Evolutionary conservation across 2,113 vertebrate species (phyloP), one percentile per base, ranked within the genome.

Genomic region (Lophius piscatorius): DNA sequence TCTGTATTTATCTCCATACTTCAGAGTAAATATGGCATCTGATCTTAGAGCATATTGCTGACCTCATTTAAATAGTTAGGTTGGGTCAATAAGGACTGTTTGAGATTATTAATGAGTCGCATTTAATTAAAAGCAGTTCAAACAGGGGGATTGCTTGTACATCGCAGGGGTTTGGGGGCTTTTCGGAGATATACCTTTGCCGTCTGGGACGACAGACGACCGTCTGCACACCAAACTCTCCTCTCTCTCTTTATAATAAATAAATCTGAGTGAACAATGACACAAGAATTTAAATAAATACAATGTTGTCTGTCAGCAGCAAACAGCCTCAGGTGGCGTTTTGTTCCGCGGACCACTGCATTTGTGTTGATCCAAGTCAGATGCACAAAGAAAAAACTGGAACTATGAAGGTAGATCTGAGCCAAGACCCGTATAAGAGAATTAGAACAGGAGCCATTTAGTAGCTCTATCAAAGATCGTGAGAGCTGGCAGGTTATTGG

Each of bases 331-430:
- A 49, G 44, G 39, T 63, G 58, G 57, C 49, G 69, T 41, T 75
- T 71, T 70, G 68, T 82, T 76, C 74, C 71, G 76, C 71, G 74
- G 78, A 44, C 68, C 67, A 58, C 73, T 81, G 73, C 55, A 48
- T 38, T 82, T 80, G 54, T 63, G 24, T 67, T 9, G n/a, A 74
- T 69, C 70, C 31, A 33, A 41, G 63, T 74, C 59, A 68, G 63
- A 72, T 63, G 8, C 80, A 26, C 26, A 60, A 77, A n/a, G n/a
- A 74, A 76, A 78, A 82, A 67, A 62, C 52, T 48, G 52, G 22
- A 21, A 52, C 77, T 45, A 50, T 83, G 75, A 70, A 58, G 59
- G 63, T 44, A 61, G 36, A 62, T 69, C 36, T 5, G 51, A 65
- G 64, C 59, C 35, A 38, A 49, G 55, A 31, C 36, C 26, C 44